Evolutionary conservation across 2,113 vertebrate genomes (phyloP).

Genomic region (Vulpes lagopus): DNA sequence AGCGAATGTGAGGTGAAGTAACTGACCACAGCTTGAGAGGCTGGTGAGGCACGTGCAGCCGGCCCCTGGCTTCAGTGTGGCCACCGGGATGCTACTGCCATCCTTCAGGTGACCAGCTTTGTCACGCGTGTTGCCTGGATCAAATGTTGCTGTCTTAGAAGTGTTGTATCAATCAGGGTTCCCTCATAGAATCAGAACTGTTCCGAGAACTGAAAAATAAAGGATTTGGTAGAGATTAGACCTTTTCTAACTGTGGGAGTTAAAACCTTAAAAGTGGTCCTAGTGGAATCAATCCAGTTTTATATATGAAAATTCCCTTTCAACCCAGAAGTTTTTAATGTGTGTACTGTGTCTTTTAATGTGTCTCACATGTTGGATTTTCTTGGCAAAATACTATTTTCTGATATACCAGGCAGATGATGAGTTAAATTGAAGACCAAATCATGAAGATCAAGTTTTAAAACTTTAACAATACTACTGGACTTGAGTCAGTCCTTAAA

Average conservation of each 20-base stretch:
- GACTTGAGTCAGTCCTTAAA: not conserved
- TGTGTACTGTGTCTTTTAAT: not conserved
- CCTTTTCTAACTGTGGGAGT: not conserved
- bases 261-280: not conserved
- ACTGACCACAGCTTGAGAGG: not conserved
- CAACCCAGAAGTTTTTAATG: slow-evolving; percentile 1
- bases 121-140: too few relatives aligned
- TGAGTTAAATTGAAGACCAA: not conserved
- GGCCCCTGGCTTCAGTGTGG: not conserved
- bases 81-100: rapidly evolving
- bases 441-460: not conserved
- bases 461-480: not conserved
- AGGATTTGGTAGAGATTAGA: not conserved
- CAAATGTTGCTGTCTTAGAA: not conserved
- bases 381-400: not conserved
- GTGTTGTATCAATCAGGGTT: not conserved
- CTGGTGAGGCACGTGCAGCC: too few relatives aligned
- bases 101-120: not conserved
- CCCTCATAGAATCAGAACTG: not conserved
- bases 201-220: not conserved
- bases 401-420: not conserved
- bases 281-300: not conserved
- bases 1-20: rapidly evolving
- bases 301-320: not conserved
- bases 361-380: not conserved